Percentiles rank a stretch among this genome's conserved stretches.
phyloP scores from a whole-genome alignment of 2,797 vertebrate species.

The Falco novaeseelandiae region DNA sequence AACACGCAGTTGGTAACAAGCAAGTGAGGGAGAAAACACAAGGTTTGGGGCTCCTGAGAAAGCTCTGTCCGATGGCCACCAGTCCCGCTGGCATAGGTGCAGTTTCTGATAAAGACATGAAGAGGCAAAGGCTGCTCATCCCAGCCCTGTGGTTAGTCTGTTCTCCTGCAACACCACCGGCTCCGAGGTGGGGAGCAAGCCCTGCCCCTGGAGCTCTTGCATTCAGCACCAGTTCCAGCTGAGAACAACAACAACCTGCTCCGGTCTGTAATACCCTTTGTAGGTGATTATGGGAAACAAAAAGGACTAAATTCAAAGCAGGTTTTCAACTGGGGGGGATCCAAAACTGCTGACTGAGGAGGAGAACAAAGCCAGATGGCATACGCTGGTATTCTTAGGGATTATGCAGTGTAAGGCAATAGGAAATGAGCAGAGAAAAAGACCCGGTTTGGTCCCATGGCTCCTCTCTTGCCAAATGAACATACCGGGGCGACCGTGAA shows the following conservation, averaged over 20 bases:
- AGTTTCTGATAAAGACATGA: not conserved
- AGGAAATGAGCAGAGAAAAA: slow-evolving; percentile 70
- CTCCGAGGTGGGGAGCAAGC: not conserved
- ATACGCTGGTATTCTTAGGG: slow-evolving; percentile 78
- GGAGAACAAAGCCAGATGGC: slow-evolving; percentile 90
- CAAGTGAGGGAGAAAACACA: not conserved
- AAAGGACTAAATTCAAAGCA: slow-evolving; percentile 77
- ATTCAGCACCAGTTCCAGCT: not conserved
- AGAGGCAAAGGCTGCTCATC: not conserved
- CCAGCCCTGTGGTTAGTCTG: not conserved
- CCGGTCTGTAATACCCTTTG: not conserved
- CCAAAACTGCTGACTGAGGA: slow-evolving; percentile 87
- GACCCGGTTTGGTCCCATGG: not conserved
- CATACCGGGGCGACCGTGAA: slow-evolving; percentile 19
- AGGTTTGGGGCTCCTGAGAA: slow-evolving; percentile 20
- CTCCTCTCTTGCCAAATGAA: slow-evolving; percentile 53
- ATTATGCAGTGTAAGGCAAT: slow-evolving; percentile 81
- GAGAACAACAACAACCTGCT: slow-evolving; percentile 48
- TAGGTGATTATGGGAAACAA: slow-evolving; percentile 26
- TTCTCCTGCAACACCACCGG: not conserved
- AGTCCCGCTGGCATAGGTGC: not conserved
- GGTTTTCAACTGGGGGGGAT: slow-evolving; percentile 79
- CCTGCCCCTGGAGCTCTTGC: not conserved
- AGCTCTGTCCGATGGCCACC: slow-evolving; percentile 35
- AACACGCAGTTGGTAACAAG: slow-evolving; percentile 4